Evolutionary conservation across 2,113 vertebrate genomes (phyloP).

Genomic region (Rousettus leschenaultii): DNA sequence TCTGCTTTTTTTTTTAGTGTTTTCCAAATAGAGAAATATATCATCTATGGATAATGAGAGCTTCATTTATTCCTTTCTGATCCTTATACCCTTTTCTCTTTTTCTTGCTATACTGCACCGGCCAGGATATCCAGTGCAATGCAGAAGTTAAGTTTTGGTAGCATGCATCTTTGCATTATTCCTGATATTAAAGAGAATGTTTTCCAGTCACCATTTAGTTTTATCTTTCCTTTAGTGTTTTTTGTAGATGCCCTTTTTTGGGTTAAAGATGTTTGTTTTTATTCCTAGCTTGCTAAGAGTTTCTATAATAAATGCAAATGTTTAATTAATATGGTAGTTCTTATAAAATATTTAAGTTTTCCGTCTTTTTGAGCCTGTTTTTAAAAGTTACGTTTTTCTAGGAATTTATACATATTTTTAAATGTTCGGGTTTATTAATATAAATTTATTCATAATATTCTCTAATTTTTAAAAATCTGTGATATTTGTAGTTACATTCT

Average conservation of each 20-base stretch:
- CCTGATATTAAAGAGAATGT: not conserved
- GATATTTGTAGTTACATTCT: not conserved
- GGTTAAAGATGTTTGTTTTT: not conserved
- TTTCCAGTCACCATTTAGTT: not conserved
- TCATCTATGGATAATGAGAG: not conserved
- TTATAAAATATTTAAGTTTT: not conserved
- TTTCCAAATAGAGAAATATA: not conserved
- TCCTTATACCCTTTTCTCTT: not conserved
- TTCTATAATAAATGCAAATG: not conserved
- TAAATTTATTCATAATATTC: not conserved
- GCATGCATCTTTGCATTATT: not conserved
- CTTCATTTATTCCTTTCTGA: not conserved
- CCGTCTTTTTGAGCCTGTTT: not conserved
- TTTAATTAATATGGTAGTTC: not conserved
- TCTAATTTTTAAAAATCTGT: not conserved
- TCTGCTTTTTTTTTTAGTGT: not conserved
- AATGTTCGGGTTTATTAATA: not conserved
- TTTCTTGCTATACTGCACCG: not conserved
- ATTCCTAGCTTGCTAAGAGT: not conserved
- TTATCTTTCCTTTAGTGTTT: not conserved
- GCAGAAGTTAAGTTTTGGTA: not conserved
- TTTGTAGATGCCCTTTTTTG: not conserved
- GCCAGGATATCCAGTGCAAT: not conserved
- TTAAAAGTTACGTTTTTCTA: not conserved
- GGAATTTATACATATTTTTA: not conserved